Percentiles rank a stretch among this genome's conserved stretches.
Evolutionary conservation across 2,113 vertebrate genomes (phyloP).

Genomic region (Phylloscopus trochiloides): DNA sequence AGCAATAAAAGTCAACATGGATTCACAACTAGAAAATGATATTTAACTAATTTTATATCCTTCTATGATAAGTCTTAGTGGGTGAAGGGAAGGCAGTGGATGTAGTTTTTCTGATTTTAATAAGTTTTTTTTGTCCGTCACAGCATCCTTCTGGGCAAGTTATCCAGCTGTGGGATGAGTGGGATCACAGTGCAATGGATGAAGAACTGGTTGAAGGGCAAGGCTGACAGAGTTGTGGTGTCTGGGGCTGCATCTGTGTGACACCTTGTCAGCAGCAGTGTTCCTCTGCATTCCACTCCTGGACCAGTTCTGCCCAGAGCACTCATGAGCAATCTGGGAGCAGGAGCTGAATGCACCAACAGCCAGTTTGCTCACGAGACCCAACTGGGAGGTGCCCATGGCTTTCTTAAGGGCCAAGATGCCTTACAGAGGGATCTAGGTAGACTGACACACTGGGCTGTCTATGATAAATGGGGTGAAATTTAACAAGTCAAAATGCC

Average conservation of each 20-base stretch:
- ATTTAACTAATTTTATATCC: neutral
- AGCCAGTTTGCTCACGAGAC: neutral
- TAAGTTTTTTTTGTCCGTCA: neutral
- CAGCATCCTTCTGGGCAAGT: neutral
- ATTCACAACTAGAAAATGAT: neutral
- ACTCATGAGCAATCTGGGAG: neutral
- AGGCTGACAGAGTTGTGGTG: neutral
- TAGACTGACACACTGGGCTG: neutral
- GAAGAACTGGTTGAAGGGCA: neutral
- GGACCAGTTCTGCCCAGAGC: neutral
- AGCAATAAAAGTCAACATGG: neutral
- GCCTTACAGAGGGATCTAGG: neutral
- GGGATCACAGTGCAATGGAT: fast-evolving
- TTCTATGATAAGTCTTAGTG: neutral
- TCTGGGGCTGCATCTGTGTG: neutral
- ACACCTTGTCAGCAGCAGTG: fast-evolving
- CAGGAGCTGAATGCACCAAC: neutral
- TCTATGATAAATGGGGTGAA: neutral
- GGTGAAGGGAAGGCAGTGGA: neutral
- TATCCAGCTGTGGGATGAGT: neutral
- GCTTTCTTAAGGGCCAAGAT: neutral
- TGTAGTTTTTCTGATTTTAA: neutral
- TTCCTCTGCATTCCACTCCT: neutral
- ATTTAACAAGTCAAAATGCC: neutral
- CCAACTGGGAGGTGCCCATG: neutral